These are phyloP conservation scores for Dicyrtomina minuta DNA, from an alignment of 2,888 invertebrate species.

Conservation along the genomic window DNA sequence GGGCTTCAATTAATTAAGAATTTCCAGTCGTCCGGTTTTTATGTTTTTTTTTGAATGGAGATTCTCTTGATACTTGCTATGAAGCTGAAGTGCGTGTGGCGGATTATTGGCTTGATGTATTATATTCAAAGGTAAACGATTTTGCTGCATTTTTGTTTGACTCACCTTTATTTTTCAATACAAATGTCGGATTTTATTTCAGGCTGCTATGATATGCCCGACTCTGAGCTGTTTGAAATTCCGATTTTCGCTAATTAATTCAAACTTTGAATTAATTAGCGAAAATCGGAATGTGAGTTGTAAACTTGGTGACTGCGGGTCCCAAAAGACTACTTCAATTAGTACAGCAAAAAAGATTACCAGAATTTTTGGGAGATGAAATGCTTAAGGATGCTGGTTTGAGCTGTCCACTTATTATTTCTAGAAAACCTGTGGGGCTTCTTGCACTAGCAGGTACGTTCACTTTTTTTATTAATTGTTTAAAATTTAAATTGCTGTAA, in stretches of 20 bases:
- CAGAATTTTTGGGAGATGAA: constrained; percentile 96
- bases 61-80: constrained; percentile 86
- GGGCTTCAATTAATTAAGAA: constrained; percentile 97
- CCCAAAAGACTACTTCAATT: constrained; percentile 95
- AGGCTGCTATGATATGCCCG: constrained; percentile 86
- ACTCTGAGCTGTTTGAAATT: constrained; percentile 89
- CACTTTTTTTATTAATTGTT: not conserved
- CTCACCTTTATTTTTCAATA: not conserved
- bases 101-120: constrained; percentile 96
- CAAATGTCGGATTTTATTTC: constrained; percentile 22
- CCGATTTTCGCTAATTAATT: too few relatives aligned
- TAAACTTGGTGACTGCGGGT: constrained; percentile 93
- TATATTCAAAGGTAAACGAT: constrained; percentile 73
- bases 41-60: constrained; percentile 92
- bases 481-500: not conserved
- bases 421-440: constrained; percentile 86
- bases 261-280: constrained; percentile 90
- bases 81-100: constrained; percentile 93
- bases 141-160: not conserved
- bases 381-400: constrained; percentile 99
- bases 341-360: constrained; percentile 94
- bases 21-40: constrained; percentile 96
- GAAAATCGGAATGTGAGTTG: constrained; percentile 92
- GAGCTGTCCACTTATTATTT: constrained; percentile 93
- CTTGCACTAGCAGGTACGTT: constrained; percentile 78